phyloP scores from a whole-genome alignment of 2,888 invertebrate genomes.

The Melinaea menophilus region DNA sequence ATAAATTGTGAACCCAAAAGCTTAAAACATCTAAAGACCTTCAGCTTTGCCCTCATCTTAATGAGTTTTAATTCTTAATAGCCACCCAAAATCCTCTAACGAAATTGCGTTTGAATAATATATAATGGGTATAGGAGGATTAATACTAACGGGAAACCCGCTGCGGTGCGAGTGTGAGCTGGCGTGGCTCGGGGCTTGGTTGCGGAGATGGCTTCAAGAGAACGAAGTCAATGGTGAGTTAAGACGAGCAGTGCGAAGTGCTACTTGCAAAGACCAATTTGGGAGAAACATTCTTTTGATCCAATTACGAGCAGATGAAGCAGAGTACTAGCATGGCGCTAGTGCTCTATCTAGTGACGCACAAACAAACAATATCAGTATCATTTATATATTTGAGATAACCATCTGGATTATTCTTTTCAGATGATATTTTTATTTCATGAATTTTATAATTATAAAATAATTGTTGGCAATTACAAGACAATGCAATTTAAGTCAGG shows the following conservation, averaged over 20 bases:
- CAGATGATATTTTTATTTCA: slow-evolving; percentile 51
- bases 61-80: slow-evolving; percentile 71
- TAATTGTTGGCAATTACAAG: slow-evolving; percentile 7
- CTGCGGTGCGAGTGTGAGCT: slow-evolving; percentile 92
- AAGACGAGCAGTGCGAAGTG: slow-evolving; percentile 77
- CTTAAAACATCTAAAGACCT: slow-evolving; percentile 53
- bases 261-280: slow-evolving; percentile 83
- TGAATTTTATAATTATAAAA: not conserved
- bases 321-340: slow-evolving; percentile 91
- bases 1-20: too few species aligned
- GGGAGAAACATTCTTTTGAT: slow-evolving; percentile 82
- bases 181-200: slow-evolving; percentile 94
- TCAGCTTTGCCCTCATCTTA: slow-evolving; percentile 52
- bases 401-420: slow-evolving; percentile 55
- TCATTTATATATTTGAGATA: slow-evolving; percentile 51
- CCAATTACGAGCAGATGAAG: slow-evolving; percentile 86
- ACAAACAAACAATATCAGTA: slow-evolving; percentile 55
- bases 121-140: slow-evolving; percentile 80
- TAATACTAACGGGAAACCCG: slow-evolving; percentile 90
- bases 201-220: slow-evolving; percentile 92
- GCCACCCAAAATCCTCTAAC: slow-evolving; percentile 28
- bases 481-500: slow-evolving; percentile 6
- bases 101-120: slow-evolving; percentile 33
- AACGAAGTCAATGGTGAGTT: slow-evolving; percentile 76
- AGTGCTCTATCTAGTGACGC: slow-evolving; percentile 87